Base-by-base conservation (phyloP, 1,140 invertebrate species). In the Drosophila saltans region DNA sequence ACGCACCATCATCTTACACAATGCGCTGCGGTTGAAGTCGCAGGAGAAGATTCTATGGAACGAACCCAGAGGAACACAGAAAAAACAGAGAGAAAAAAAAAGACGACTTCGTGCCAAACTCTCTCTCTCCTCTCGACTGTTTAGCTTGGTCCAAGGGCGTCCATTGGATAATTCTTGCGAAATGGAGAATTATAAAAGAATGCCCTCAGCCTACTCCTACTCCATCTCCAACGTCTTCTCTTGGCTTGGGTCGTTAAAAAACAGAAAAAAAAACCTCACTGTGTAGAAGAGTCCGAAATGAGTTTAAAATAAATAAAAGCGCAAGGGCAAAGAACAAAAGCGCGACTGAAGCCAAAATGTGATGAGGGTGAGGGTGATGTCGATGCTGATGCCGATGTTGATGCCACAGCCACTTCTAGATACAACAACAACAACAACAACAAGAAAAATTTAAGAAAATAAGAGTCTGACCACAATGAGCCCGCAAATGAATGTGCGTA, bases 181-280 rank as follows among this genome's bases (percentile, higher is more conserved):
- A 91, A 91, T 91, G 89, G 88, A 52, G 45, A 91, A 91, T 91
- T 91, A 91, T 91, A 91, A 91, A 91, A 88, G 88, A 91, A 91
- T 91, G 85, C 88, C 79, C 76, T 45, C 33, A 64, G 79, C 72
- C 84, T 66, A 70, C 76, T 72, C 70, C 75, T 59, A 71, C 57
- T 58, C 68, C 56, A 69, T 39, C 40, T 56, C 40, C 33, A 55
- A 61, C 56, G 30, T 48, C n/a, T 57, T 39, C 58, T 66, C 57
- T 8, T 45, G 43, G 39, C 48, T 48, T 71, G 61, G 76, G 72
- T 76, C 81, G 74, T 91, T 91, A 88, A 91, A 66, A 16, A 16
- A 16, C 16, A 16, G 16, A 16, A 16, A 86, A 86, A 77, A 79
- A 81, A 83, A 83, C 76, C 81, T 68, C 78, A 39, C 71, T 69